These are phyloP conservation scores for Ptilorrhoa leucosticta DNA, from an alignment of 2,113 vertebrate genomes.

Conservation along the genomic window DNA sequence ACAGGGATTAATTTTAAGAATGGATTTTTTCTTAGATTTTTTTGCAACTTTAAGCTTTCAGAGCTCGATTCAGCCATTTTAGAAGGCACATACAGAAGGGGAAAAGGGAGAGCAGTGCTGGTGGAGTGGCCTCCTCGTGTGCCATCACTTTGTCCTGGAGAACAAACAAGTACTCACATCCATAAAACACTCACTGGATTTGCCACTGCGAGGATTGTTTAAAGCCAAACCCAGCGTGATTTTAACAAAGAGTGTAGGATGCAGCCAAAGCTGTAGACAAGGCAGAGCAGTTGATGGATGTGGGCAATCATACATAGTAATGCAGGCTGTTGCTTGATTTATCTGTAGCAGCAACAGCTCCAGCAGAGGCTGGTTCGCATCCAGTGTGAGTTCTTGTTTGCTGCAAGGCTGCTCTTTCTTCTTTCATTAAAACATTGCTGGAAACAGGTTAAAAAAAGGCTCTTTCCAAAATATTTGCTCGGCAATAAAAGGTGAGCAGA, in stretches of 20 bases:
- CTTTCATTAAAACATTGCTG: not conserved
- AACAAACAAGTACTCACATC: not conserved
- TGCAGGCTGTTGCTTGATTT: not conserved
- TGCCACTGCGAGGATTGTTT: not conserved
- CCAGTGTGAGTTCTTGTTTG: not conserved
- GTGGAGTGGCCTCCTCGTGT: not conserved
- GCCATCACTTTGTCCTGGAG: not conserved
- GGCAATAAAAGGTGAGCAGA: not conserved
- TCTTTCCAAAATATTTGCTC: not conserved
- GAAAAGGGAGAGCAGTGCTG: fast-evolving
- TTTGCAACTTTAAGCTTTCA: not conserved
- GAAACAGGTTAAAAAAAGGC: not conserved
- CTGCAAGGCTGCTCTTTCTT: not conserved
- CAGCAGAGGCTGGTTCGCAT: not conserved
- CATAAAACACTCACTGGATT: not conserved
- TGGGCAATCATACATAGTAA: slow-evolving; percentile 24
- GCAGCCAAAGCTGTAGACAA: not conserved
- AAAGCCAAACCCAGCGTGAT: not conserved
- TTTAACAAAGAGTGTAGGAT: not conserved
- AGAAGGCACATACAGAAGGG: not conserved
- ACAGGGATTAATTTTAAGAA: not conserved
- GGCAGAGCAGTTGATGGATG: slow-evolving; percentile 16
- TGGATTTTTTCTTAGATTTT: not conserved
- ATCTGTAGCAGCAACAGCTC: not conserved
- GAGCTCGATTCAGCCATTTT: not conserved